These are phyloP conservation scores for Pseudochromis fuscus DNA, from an alignment of 2,797 vertebrate species.

Conservation along the genomic window DNA sequence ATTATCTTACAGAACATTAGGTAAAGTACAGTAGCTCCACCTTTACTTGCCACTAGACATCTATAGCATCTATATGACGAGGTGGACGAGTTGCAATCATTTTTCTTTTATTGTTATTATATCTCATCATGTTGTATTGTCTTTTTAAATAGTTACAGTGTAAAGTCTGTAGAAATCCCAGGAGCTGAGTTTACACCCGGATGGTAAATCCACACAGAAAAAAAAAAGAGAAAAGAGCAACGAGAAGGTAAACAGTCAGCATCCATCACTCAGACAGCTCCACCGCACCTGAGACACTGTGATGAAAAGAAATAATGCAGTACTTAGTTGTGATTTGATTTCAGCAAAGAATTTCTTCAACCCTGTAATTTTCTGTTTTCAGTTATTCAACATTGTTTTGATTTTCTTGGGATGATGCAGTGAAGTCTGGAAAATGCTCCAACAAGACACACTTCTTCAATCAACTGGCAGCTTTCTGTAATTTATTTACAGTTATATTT, in stretches of 20 bases:
- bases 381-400: neutral
- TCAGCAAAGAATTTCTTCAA: neutral
- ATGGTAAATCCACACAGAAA: neutral
- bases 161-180: neutral
- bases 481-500: too few species aligned
- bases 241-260: neutral
- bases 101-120: too few species aligned
- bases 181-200: neutral
- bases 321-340: slow-evolving; percentile 6
- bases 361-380: neutral
- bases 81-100: neutral
- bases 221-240: neutral
- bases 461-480: neutral
- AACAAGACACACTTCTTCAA: neutral
- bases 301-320: neutral
- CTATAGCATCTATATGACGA: too few species aligned
- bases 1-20: neutral
- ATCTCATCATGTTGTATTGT: too few species aligned
- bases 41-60: too few species aligned
- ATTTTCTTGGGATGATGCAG: neutral
- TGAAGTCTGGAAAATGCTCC: neutral
- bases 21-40: too few species aligned
- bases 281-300: neutral
- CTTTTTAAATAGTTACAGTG: neutral
- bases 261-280: neutral